These are phyloP conservation scores for Conus canariensis DNA, from an alignment of 2,888 invertebrate species.

Conservation along the genomic window DNA sequence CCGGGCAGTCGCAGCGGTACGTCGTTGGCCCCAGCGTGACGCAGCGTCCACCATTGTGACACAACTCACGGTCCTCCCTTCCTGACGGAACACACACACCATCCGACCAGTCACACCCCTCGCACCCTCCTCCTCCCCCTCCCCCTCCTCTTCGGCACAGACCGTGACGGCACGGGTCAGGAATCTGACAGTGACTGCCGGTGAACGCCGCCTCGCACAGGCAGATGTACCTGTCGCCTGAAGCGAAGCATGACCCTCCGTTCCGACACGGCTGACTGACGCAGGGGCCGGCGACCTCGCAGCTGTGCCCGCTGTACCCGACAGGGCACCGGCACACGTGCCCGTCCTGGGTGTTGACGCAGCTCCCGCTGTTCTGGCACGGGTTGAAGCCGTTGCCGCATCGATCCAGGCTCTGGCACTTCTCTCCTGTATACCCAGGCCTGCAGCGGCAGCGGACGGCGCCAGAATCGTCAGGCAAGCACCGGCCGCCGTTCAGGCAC, in stretches of 20 bases:
- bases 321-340: conserved; percentile 63
- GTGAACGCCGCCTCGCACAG: not conserved
- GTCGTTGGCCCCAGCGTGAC: conserved; percentile 46
- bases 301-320: conserved; percentile 64
- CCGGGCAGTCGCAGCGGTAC: conserved; percentile 28
- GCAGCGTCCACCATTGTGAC: conserved; percentile 62
- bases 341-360: conserved; percentile 52
- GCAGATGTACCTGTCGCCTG: conserved; percentile 26
- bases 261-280: conserved; percentile 56
- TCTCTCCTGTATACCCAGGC: conserved; percentile 57
- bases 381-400: conserved; percentile 54
- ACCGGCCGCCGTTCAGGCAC: conserved; percentile 28
- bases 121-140: conserved; percentile 55
- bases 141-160: conserved; percentile 59
- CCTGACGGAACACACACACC: not conserved
- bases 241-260: conserved; percentile 50
- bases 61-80: not conserved
- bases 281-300: conserved; percentile 47
- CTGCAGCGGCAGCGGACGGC: conserved; percentile 56
- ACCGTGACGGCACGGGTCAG: not conserved
- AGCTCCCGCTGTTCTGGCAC: conserved; percentile 58
- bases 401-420: conserved; percentile 55
- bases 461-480: conserved; percentile 42
- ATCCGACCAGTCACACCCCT: not conserved
- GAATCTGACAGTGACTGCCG: not conserved